Evolutionary conservation across 2,113 vertebrate species (phyloP), one percentile per base, ranked within the genome.

Genomic region (Nerophis ophidion): DNA sequence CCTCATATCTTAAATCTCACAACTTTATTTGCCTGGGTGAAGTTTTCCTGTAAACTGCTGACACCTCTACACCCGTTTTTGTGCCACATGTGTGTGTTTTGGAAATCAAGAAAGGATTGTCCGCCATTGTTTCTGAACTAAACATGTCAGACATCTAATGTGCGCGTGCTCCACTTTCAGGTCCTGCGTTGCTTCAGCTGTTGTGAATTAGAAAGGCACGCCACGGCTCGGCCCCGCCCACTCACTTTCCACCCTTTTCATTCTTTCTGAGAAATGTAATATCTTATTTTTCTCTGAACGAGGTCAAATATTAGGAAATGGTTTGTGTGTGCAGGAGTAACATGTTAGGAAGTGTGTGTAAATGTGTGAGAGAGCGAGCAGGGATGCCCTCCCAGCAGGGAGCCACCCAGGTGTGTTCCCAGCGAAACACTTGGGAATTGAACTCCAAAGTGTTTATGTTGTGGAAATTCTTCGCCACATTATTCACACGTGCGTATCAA

Each of bases 161-260:
- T 65, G 60, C 61, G 54, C 60, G 38, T 58, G 14, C 45, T 79
- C 64, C 66, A 74, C 76, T 87, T 70, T 60, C 68, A 63, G 73
- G 65, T 71, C 70, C 58, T 54, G 54, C 85, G 81, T 89, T 89
- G 51, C 86, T 77, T 87, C 89, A 91, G 89, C 89, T 91, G 90
- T 81, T 88, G 80, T 86, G 84, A 84, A 88, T 90, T 88, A 88
- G 71, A 72, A 64, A 75, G 71, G 77, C 79, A 86, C 81, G 84
- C 77, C 75, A 17, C 42, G 34, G 57, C 75, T 75, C 33, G 4
- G 68, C 65, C 66, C 4, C 11, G 45, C 44, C 49, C 50, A 61
- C 62, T 59, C 62, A 1, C 62, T 71, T 55, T 53, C 63, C 16
- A 4, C 34, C 46, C 59, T 42, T 68, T 49, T 44, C 48, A 66